These are phyloP conservation scores for Panthera uncia DNA, from an alignment of 2,113 vertebrate genomes.

Conservation along the genomic window DNA sequence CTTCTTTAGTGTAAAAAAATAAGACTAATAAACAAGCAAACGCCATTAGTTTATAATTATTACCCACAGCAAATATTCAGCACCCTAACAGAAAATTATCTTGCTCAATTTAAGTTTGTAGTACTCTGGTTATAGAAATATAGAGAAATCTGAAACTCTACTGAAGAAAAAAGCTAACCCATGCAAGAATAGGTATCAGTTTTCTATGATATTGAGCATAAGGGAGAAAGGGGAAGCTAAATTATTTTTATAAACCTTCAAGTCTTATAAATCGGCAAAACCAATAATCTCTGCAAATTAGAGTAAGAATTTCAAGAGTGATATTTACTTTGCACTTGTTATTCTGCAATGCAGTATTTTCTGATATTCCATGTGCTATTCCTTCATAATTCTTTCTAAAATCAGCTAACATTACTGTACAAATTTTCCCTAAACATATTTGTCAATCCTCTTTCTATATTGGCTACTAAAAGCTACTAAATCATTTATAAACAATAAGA, in stretches of 20 bases:
- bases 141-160: background rate
- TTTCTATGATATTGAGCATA: background rate
- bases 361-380: background rate
- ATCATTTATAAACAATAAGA: background rate
- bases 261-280: conserved; percentile 18
- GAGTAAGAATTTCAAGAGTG: background rate
- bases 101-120: conserved; percentile 1
- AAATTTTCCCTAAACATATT: background rate
- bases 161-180: background rate
- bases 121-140: background rate
- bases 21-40: background rate
- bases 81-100: background rate
- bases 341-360: background rate
- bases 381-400: background rate
- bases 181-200: background rate
- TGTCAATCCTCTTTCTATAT: background rate
- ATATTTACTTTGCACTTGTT: background rate
- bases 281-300: background rate
- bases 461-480: conserved; percentile 27
- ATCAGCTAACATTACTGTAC: background rate
- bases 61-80: background rate
- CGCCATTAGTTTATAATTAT: background rate
- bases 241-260: background rate
- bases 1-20: background rate
- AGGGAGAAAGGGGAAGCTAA: background rate